A percentile compares a stretch with the other conserved stretches of the same genome.
Conservation (phyloP, 2,113 vertebrate genomes). For the Platysteira castanea region DNA sequence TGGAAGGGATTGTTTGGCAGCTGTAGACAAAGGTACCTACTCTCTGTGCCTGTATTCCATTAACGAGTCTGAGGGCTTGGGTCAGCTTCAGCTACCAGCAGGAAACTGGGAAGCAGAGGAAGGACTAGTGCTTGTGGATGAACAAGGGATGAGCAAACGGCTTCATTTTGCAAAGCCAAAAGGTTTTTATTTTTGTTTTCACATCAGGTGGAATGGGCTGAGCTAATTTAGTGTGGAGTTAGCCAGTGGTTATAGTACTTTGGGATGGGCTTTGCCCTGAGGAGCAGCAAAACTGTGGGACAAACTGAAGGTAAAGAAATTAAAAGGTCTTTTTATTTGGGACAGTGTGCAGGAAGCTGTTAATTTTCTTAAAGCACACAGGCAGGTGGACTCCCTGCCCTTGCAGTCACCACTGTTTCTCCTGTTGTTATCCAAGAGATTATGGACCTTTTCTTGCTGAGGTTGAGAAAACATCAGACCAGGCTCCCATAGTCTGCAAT, state of each 20-base stretch:
- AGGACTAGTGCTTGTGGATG: accelerated
- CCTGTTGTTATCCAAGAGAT: neutral
- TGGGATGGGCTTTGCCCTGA: neutral
- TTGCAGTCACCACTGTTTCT: neutral
- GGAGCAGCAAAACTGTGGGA: neutral
- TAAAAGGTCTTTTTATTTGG: neutral
- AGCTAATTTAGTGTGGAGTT: neutral
- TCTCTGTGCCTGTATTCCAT: neutral
- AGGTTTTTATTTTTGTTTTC: neutral
- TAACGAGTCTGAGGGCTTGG: neutral
- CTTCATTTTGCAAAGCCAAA: neutral
- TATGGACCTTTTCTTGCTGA: neutral
- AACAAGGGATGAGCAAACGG: neutral
- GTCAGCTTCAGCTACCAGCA: neutral
- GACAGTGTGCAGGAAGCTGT: neutral
- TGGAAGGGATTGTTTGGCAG: neutral
- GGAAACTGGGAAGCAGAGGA: neutral
- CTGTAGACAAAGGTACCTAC: neutral
- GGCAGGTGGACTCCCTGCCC: neutral
- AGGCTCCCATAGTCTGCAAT: neutral
- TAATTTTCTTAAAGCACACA: neutral
- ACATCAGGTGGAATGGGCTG: neutral
- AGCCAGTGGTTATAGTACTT: neutral
- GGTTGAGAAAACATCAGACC: neutral
- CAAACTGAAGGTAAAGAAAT: neutral